These are phyloP conservation scores for Cylas formicarius DNA, from an alignment of 1,140 invertebrate genomes.

Conservation along the genomic window DNA sequence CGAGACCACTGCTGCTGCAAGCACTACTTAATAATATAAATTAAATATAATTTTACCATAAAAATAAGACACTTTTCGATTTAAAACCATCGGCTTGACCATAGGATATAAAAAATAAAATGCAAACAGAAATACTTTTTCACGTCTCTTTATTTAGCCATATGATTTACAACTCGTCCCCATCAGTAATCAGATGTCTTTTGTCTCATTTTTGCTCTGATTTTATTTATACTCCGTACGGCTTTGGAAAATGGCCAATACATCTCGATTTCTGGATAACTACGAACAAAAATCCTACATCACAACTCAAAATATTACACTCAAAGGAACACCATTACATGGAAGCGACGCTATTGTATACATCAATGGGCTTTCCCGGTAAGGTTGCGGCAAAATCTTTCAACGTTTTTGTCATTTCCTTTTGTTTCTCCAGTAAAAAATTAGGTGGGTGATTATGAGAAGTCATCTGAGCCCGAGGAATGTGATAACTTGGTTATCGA, in stretches of 20 bases:
- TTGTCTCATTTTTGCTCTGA: slow-evolving; percentile 16
- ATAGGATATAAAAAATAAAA: too few relatives aligned
- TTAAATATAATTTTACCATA: too few relatives aligned
- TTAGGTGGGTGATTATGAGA: slow-evolving; percentile 24
- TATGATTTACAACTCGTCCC: too few relatives aligned
- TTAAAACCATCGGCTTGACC: too few relatives aligned
- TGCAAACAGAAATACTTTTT: too few relatives aligned
- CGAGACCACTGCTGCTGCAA: too few relatives aligned
- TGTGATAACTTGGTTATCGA: too few relatives aligned
- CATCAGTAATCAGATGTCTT: too few relatives aligned
- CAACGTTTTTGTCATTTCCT: slow-evolving; percentile 19
- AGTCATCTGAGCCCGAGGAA: too few relatives aligned
- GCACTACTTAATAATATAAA: too few relatives aligned
- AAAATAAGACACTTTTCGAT: too few relatives aligned
- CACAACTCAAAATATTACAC: background rate
- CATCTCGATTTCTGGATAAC: slow-evolving; percentile 26
- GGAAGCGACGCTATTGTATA: slow-evolving; percentile 26
- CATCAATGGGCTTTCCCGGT: slow-evolving; percentile 19
- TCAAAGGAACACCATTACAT: slow-evolving; percentile 13
- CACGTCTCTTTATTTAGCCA: too few relatives aligned
- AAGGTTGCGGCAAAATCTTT: slow-evolving; percentile 23
- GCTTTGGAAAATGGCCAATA: slow-evolving; percentile 25
- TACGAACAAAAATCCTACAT: slow-evolving; percentile 10
- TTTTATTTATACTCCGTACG: slow-evolving; percentile 15
- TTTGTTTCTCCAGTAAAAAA: slow-evolving; percentile 18